Base-by-base conservation (phyloP, 2,797 vertebrate species). In the Arnoldichthys spilopterus region DNA sequence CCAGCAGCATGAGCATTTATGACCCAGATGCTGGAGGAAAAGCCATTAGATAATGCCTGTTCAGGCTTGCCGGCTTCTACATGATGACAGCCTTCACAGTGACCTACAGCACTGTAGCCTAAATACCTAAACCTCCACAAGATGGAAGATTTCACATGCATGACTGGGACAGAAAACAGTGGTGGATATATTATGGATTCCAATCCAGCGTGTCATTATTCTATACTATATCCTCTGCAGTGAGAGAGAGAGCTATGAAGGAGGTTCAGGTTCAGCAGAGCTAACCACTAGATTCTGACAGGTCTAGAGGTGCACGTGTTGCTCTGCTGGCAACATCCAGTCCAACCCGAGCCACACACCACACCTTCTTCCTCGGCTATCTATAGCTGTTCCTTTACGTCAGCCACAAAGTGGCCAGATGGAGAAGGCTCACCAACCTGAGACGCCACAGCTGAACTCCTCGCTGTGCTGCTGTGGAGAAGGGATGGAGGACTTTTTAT, bases 401-500 rank as follows among this genome's bases (percentile, higher is more conserved):
- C 90, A 93, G 91, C 88, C 87, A 86, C 86, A 88, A 84, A 82
- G 68, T 30, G 67, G 87, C 87, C 88, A 91, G 86, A 91, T 82
- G 87, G 86, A 89, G 87, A 89, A 37, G 86, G 86, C 85, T 92
- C 89, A 94, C 93, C 88, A 91, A 99, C 98, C 98, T 93, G 97
- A 96, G 92, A 99, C 94, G 89, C 96, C 98, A 90, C 98, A 99
- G 88, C 95, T 94, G 91, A 92, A 92, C 86, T 96, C 94, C 92
- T 94, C 94, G 92, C 94, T 96, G 47, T 92, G 92, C 86, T 96
- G 95, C 75, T 91, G 94, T 59, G 95, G 95, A 76, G 93, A 94
- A 87, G 96, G 94, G 80, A 95, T 90, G 87, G 96, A 94, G 93
- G 98, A 97, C 87, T 96, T 96, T 95, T 98, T 98, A 95, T 99